Evolutionary conservation across 2,888 invertebrate genomes (phyloP), one percentile per base, ranked within the genome.

Genomic region (Ptilodon capucinus): DNA sequence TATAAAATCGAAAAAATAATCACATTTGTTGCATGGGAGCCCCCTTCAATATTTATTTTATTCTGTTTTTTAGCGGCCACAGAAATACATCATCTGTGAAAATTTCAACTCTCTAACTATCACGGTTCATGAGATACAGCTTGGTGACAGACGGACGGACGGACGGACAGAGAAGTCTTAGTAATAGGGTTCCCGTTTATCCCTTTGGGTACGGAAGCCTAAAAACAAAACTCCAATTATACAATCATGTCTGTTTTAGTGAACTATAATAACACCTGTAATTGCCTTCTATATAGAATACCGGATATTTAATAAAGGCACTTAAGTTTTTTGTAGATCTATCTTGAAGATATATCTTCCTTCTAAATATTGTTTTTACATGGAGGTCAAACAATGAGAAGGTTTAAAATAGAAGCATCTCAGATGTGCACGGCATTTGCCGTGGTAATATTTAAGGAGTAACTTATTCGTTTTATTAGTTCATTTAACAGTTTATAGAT

Each of bases 361-460:
- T 65, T 48, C 57, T 60, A 66, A 67, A 65, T 69, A 72, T 60
- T 63, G 56, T 67, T 59, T 70, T 67, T 64, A 60, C 52, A 54
- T 64, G 76, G 78, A 81, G 80, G 81, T 71, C 75, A 63, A 48
- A 40, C 48, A 32, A 39, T 54, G 28, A 28, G 51, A 50, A 49
- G 53, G 64, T 75, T 84, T 88, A 74, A 81, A 74, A 79, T 76
- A 76, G 71, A 69, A 64, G 60, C 68, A 60, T 70, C 68, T 68
- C 54, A 55, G 62, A 53, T 64, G 44, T 53, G 60, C 54, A 56
- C 68, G 63, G 64, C 80, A 81, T 75, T 79, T 68, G 64, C 42
- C 51, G 28, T 50, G 50, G 48, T 57, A 46, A 55, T 58, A 34
- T 28, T 28, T 9, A 28, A 28, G 14, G 14, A 32, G 32, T 32